Evolutionary conservation across 2,113 vertebrate genomes (phyloP).

Genomic region (Dicerorhinus sumatrensis): DNA sequence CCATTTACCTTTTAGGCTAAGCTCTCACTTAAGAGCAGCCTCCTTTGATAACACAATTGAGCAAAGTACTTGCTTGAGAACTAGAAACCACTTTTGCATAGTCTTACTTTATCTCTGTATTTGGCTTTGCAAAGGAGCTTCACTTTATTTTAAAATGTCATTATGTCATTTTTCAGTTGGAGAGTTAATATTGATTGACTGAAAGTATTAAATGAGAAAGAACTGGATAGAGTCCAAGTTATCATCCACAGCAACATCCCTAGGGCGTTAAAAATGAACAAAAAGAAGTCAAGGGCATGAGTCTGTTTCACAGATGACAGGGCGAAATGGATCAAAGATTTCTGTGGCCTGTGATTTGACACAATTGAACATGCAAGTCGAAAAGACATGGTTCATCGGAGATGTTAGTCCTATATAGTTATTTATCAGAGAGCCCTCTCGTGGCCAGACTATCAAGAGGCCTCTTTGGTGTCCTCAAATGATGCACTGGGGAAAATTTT

Average conservation of each 20-base stretch:
- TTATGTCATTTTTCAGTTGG: neutral
- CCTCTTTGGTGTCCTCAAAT: neutral
- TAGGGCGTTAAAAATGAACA: neutral
- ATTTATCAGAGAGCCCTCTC: neutral
- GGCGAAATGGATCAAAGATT: neutral
- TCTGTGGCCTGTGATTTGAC: neutral
- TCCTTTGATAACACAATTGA: neutral
- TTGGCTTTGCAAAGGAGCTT: neutral
- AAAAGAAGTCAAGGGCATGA: neutral
- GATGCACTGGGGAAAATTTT: neutral
- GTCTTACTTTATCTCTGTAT: neutral
- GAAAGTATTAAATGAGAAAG: conserved; percentile 34
- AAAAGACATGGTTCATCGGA: neutral
- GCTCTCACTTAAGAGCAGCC: neutral
- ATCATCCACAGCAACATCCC: neutral
- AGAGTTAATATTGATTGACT: neutral
- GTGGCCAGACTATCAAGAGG: neutral
- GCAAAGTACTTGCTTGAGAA: conserved; percentile 13
- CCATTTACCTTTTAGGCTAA: neutral
- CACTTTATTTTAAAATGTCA: conserved; percentile 27
- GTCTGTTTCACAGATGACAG: neutral
- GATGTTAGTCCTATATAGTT: neutral
- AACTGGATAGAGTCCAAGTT: neutral
- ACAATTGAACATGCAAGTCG: neutral
- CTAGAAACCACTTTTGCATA: neutral